A percentile compares a stretch with the other conserved stretches of the same genome.
Evolutionary conservation across 2,888 invertebrate genomes (phyloP).

Genomic region (Dendrolimus houi): DNA sequence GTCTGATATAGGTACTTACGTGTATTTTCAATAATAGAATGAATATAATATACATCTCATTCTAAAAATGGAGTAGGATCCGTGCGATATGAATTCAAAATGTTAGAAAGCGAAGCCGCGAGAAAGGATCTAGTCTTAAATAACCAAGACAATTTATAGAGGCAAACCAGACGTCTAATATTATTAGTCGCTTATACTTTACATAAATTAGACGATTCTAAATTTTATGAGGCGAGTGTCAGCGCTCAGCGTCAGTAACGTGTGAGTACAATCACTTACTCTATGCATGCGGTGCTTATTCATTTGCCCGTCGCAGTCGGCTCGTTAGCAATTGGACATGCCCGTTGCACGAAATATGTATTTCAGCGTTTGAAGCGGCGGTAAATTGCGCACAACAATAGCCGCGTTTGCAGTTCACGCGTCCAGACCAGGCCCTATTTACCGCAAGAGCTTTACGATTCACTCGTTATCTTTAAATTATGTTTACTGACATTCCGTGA

Average conservation of each 20-base stretch:
- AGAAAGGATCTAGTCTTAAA: too few relatives aligned
- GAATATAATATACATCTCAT: too few relatives aligned
- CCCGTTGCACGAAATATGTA: conserved; percentile 75
- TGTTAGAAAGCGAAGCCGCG: too few relatives aligned
- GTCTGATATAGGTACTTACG: too few relatives aligned
- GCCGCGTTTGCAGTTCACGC: conserved; percentile 39
- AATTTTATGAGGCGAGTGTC: conserved; percentile 5
- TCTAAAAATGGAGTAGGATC: too few relatives aligned
- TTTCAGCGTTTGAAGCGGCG: conserved; percentile 74
- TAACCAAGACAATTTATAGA: not conserved
- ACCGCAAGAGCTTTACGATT: conserved; percentile 64
- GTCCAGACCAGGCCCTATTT: conserved; percentile 49
- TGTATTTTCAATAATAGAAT: too few relatives aligned
- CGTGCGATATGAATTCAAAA: too few relatives aligned
- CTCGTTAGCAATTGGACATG: conserved; percentile 77
- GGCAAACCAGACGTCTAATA: not conserved
- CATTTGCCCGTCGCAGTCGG: conserved; percentile 71
- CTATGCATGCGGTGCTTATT: conserved; percentile 66
- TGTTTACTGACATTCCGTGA: conserved; percentile 16
- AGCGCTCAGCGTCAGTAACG: conserved; percentile 18
- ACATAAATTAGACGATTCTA: not conserved
- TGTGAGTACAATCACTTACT: conserved; percentile 38
- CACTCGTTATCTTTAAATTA: conserved; percentile 68
- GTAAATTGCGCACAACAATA: conserved; percentile 73
- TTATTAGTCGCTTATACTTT: not conserved